Evolutionary conservation across 2,888 invertebrate species (phyloP).

Genomic region (Brachylomia viminalis): DNA sequence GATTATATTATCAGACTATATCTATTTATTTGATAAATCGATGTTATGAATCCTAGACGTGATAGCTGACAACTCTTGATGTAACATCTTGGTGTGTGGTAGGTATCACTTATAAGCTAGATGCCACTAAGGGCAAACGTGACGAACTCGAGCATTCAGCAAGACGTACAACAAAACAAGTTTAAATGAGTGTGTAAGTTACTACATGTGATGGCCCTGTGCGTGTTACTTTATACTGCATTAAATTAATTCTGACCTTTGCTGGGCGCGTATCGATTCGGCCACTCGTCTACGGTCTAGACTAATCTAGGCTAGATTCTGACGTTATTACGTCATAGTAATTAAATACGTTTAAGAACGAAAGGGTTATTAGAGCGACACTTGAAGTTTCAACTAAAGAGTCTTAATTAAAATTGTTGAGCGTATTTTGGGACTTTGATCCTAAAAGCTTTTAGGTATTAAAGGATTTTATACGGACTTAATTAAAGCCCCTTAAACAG

Average conservation of each 20-base stretch:
- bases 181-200: conserved; percentile 6
- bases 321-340: conserved; percentile 26
- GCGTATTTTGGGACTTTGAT: conserved; percentile 3
- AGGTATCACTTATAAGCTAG: conserved; percentile 4
- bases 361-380: conserved; percentile 13
- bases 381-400: conserved; percentile 8
- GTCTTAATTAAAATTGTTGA: conserved; percentile 30
- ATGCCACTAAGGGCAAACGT: not conserved
- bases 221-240: conserved; percentile 39
- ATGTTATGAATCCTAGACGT: not conserved
- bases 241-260: conserved; percentile 59
- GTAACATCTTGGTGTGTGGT: conserved; percentile 1
- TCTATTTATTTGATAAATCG: not conserved
- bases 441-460: not conserved
- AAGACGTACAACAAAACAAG: conserved; percentile 18
- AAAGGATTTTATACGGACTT: conserved; percentile 7
- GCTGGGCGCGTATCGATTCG: conserved; percentile 55
- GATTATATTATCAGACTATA: not conserved
- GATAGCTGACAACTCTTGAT: not conserved
- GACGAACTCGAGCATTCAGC: not conserved
- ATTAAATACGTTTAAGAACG: conserved; percentile 1
- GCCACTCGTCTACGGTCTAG: conserved; percentile 36
- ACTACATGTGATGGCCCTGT: not conserved
- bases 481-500: too few relatives aligned
- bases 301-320: conserved; percentile 2